Base-by-base conservation (phyloP, 2,797 vertebrate genomes). In the Phalloptychus januarius region DNA sequence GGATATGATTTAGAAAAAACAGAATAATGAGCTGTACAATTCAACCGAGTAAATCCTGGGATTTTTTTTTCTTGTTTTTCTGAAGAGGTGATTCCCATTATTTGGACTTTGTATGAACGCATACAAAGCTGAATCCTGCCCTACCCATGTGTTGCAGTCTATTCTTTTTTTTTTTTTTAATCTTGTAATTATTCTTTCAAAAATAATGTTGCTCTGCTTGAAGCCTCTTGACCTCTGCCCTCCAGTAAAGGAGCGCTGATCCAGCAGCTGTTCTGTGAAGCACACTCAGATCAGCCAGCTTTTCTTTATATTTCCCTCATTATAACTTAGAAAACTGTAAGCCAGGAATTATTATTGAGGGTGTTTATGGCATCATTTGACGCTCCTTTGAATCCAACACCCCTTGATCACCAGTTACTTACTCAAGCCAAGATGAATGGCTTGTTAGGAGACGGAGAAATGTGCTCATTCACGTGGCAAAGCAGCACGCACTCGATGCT, bases 341-440 rank as follows among this genome's bases (percentile, higher is more conserved):
- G 67, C 40, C 67, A 44, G 6, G 67, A 7, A 28, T 70, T 44
- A 6, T 44, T 70, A 44, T n/a, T 5, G 65, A 44, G 67, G 12
- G 67, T 70, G 67, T 44, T 70, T 70, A 70, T 70, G 16, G 67
- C 40, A 70, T 44, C 67, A 70, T 70, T 70, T 70, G 67, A 70
- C 40, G 25, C 40, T 44, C 40, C 67, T 70, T 70, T 70, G 67
- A 25, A 25, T 44, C 67, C 67, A 44, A 70, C 65, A 70, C 67
- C 25, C 44, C 67, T 15, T 8, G 25, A 44, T 70, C 40, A 70
- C 40, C 40, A 28, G 67, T 44, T n/a, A 28, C 67, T 44, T 70
- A 16, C 23, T 40, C 40, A 69, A 69, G 20, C 38, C 65, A 69
- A 42, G 38, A 42, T 25, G 36, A 40, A 69, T 69, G 36, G 65